Base-by-base conservation (phyloP, 2,888 invertebrate species). In the Platycheirus albimanus region DNA sequence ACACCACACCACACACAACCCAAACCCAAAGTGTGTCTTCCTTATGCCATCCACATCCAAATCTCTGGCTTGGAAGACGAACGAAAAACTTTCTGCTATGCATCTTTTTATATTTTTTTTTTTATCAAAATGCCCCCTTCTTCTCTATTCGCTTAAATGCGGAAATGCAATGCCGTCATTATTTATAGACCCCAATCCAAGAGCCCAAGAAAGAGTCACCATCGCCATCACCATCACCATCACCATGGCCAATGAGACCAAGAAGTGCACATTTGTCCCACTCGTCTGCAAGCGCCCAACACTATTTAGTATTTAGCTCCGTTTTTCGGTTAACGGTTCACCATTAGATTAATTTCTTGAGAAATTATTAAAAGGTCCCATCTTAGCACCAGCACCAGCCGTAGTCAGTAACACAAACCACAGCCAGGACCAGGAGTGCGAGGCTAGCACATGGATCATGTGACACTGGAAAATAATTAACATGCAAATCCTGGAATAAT, bases 91-190 rank as follows among this genome's bases (percentile, higher is more conserved):
- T 43, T 64, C 54, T 69, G 64, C 69, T 64, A 70, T 58, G 70
- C 76, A 76, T 66, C 66, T 80, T 76, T 80, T 80, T 58, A 80
- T 76, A n/a, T n/a, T n/a, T n/a, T n/a, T n/a, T n/a, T n/a, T n/a
- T n/a, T n/a, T n/a, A n/a, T n/a, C n/a, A n/a, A n/a, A n/a, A n/a
- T n/a, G 36, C 28, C 20, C 20, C 20, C 38, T 20, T 15, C 43
- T 17, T 13, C 20, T 17, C n/a, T 15, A 51, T 41, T 66, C 15
- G 19, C 52, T 61, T 78, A 83, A 61, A 83, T 74, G 83, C 83
- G 83, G 83, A 83, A 83, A 83, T 83, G 74, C 78, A 77, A 74
- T 74, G 72, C 78, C 69, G 78, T 78, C 83, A 83, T 83, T 83
- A 83, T 83, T 83, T 83, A 83, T 83, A 56, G 78, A 51, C 72